Conservation (phyloP, 1,140 invertebrate species). For the Cylas formicarius region DNA sequence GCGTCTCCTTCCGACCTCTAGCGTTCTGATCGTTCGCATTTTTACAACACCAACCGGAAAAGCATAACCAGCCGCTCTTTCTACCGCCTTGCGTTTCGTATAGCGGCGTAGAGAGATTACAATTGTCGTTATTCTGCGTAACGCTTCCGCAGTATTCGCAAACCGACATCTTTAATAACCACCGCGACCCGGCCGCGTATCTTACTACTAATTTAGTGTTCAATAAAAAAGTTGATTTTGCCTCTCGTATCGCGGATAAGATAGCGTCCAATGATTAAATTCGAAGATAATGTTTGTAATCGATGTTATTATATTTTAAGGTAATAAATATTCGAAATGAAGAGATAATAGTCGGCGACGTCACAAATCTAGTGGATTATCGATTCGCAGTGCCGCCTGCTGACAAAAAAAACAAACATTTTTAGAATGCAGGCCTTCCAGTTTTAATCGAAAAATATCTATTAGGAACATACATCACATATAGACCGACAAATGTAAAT, state of each 20-base stretch:
- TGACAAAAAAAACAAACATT: no score
- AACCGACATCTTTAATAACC: conserved; percentile 3
- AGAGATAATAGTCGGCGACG: conserved; percentile 12
- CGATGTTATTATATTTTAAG: conserved; percentile 13
- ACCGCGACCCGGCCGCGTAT: conserved; percentile 13
- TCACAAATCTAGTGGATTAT: no score
- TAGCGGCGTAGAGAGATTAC: conserved; percentile 5
- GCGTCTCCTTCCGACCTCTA: conserved; percentile 4
- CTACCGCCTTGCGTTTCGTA: neutral
- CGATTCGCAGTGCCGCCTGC: no score
- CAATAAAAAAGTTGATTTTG: conserved; percentile 20
- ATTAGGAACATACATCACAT: no score
- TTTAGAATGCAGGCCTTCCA: no score
- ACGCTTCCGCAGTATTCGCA: conserved; percentile 1
- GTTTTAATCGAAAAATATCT: no score
- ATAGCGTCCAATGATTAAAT: conserved; percentile 13
- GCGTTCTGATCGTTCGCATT: conserved; percentile 2
- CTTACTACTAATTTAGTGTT: conserved; percentile 15
- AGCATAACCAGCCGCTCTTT: conserved; percentile 15
- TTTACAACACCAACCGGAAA: conserved; percentile 5
- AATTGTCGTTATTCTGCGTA: conserved; percentile 7
- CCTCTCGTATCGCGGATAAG: conserved; percentile 16
- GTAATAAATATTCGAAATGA: conserved; percentile 17
- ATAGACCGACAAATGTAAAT: no score
- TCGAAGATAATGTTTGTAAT: conserved; percentile 17